Base-by-base conservation (phyloP, 23 tunicate species). In the Halocynthia roretzi region DNA sequence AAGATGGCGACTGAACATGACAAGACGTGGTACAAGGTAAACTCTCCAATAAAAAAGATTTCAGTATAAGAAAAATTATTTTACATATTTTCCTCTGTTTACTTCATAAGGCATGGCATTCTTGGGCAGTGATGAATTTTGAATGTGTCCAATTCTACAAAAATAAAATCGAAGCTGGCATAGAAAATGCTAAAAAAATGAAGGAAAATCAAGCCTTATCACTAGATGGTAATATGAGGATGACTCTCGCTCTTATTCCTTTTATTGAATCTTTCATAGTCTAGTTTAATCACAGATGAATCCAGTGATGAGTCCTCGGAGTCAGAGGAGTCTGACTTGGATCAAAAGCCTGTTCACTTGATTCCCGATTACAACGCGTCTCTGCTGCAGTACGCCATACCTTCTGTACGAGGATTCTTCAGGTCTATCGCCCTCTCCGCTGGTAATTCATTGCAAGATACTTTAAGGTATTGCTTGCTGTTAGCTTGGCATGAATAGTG, bases 91-190 rank as follows among this genome's bases (percentile, higher is more conserved):
- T 1, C 44, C 44, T 31, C 40, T 71, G 8, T 74, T 62, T 53
- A 21, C 57, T 70, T 8, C 54, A 31, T 31, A 31, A 89, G 96
- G 96, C 88, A 7, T 90, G 97, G 97, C 90, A 90, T 51, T 84
- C 90, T 8, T 90, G 97, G 97, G 97, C 97, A 15, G 90, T 90
- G 62, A 80, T 85, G 51, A 90, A 90, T 70, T 90, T 90, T 62
- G 97, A 90, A 61, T 85, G 90, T 64, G 97, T 90, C 20, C 65
- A 86, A 48, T 81, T 86, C 76, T 90, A 90, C 76, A 90, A 85
- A 77, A 81, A 81, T 79, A 85, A 81, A 85, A 61, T 85, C 71
- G 96, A 84, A 10, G 44, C 52, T 8, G 44, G 44, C 44, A 31
- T 31, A 31, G 44, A 31, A 31, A 31, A 31, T 31, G 44, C 44